These are phyloP conservation scores for Drosophila subobscura DNA, from an alignment of 1,140 invertebrate genomes.

Conservation along the genomic window DNA sequence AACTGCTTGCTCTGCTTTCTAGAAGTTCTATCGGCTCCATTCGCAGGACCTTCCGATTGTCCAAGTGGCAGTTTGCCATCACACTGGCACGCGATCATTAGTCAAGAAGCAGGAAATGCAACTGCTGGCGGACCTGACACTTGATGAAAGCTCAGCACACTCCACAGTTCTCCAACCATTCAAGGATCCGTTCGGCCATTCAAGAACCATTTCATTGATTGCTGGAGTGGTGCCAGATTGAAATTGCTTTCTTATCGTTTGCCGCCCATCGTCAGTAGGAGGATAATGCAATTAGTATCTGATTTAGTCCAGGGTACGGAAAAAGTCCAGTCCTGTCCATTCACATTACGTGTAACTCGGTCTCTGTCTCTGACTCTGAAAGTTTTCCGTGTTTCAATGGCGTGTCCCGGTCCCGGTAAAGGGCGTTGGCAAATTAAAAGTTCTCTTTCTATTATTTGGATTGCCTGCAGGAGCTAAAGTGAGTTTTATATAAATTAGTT, in stretches of 20 bases:
- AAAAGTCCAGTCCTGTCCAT: not conserved
- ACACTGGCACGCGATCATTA: conserved; percentile 78
- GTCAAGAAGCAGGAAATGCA: conserved; percentile 52
- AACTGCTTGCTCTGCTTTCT: conserved; percentile 33
- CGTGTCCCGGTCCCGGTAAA: conserved; percentile 19
- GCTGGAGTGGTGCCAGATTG: conserved; percentile 1
- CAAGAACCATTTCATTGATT: conserved; percentile 6
- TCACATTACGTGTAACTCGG: conserved; percentile 12
- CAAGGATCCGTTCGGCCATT: no score
- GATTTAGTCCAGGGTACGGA: conserved; percentile 20
- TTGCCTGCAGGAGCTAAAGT: conserved; percentile 46
- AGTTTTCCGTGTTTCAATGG: conserved; percentile 42
- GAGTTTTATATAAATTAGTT: conserved; percentile 71
- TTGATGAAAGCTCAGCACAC: conserved; percentile 53
- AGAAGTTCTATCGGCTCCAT: no score
- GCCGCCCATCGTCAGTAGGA: conserved; percentile 10
- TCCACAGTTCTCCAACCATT: not conserved
- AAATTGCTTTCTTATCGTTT: conserved; percentile 39
- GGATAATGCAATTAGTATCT: conserved; percentile 46
- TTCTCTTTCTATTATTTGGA: conserved; percentile 56
- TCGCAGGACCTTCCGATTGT: conserved; percentile 16
- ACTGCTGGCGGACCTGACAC: conserved; percentile 42
- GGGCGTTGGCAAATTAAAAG: conserved; percentile 71
- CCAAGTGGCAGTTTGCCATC: conserved; percentile 59
- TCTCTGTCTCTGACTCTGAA: conserved; percentile 2